Base-by-base conservation (phyloP, 2,113 vertebrate species). In the Microcebus murinus region DNA sequence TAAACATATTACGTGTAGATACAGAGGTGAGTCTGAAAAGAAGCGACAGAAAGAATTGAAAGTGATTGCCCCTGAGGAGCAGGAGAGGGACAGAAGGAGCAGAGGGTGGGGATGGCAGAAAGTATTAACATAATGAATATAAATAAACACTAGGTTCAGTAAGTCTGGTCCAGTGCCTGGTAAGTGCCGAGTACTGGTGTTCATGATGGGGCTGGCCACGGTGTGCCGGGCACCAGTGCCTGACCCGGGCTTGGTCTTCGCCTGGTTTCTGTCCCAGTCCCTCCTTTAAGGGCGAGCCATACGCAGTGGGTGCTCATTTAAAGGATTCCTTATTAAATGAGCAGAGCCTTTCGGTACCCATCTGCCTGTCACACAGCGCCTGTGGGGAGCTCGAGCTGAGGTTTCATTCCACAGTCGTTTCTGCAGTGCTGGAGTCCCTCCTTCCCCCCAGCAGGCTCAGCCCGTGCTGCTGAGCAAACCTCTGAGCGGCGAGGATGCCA, bases 151-250 rank as follows among this genome's bases (percentile, higher is more conserved):
- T 1, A 0, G 52, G n/a, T 4, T 21, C 12, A 11, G 48, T 3
- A 6, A 5, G 74, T n/a, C 25, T 2, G 15, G 34, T 3, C 25
- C 20, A 4, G 74, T 1, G 1, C 67, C 50, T 5, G 10, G 57
- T 4, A 25, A 39, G 29, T 10, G 9, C 36, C 12, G 84, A 27
- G 55, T 12, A 25, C 29, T 1, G 3, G 0, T 2, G 45, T 8
- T 29, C 25, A 15, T 4, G 6, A 63, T 6, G 36, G 2, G 0
- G 8, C 14, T 4, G 23, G 2, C 1, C 9, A 1, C 36, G 34
- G 11, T 6, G 34, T 11, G 45, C 0, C 0, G 0, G 1, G 55
- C 39, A 8, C 3, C 20, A 2, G 36, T 1, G 17, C 67, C 71
- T 18, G 48, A 48, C 4, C 39, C 21, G 0, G 0, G 6, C 21